Evolutionary conservation across 2,113 vertebrate genomes (phyloP).

Genomic region (Heptranchias perlo): DNA sequence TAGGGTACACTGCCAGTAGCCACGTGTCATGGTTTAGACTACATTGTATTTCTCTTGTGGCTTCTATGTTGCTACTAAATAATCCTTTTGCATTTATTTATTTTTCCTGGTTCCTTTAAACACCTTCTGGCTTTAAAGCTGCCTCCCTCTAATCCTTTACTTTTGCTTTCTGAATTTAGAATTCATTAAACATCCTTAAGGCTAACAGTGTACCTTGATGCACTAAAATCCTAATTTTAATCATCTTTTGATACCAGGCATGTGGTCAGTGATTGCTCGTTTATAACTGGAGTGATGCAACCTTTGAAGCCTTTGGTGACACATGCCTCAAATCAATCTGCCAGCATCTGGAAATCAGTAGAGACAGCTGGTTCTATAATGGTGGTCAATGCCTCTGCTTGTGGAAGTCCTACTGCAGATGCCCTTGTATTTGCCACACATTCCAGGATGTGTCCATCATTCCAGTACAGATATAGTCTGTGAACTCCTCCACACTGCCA

Average conservation of each 20-base stretch:
- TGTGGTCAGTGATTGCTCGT: neutral
- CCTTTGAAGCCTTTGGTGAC: neutral
- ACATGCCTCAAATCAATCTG: neutral
- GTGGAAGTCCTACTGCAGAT: neutral
- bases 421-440: neutral
- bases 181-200: conserved; percentile 20
- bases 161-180: conserved; percentile 18
- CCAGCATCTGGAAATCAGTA: neutral
- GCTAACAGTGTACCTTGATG: neutral
- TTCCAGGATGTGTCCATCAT: neutral
- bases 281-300: neutral
- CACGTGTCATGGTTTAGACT: conserved; percentile 32
- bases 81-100: conserved; percentile 5
- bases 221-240: neutral
- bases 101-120: conserved; percentile 18
- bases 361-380: neutral
- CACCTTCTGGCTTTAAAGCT: neutral
- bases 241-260: neutral
- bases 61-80: conserved; percentile 6
- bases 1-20: conserved; percentile 23
- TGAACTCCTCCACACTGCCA: neutral
- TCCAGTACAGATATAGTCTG: neutral
- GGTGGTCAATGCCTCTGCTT: neutral
- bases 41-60: conserved; percentile 27
- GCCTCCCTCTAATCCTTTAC: neutral